Percentiles rank a stretch among this genome's conserved stretches.
Evolutionary conservation across 2,888 invertebrate genomes (phyloP).

Genomic region (Volucella inflata): DNA sequence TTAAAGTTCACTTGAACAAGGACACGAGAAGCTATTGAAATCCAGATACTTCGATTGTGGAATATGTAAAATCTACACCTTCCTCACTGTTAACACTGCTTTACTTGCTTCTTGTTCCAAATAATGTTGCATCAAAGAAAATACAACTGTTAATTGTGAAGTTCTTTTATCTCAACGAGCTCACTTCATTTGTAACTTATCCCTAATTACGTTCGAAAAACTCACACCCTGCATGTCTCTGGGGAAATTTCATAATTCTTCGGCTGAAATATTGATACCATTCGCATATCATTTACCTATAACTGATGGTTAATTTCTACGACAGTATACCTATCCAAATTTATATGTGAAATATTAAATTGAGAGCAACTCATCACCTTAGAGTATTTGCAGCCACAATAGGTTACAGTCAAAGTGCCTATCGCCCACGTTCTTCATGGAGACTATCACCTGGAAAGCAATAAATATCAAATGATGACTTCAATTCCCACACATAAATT

Average conservation of each 20-base stretch:
- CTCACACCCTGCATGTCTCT: not conserved
- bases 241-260: conserved; percentile 17
- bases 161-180: too few species aligned
- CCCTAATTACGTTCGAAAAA: too few species aligned
- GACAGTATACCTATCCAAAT: not conserved
- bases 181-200: too few species aligned
- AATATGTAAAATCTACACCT: too few species aligned
- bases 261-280: conserved; percentile 1
- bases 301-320: not conserved
- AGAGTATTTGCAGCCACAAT: conserved; percentile 9
- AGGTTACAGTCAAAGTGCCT: conserved; percentile 20
- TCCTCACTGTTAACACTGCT: too few species aligned
- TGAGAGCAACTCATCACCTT: conserved; percentile 35
- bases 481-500: conserved; percentile 22
- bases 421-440: not conserved
- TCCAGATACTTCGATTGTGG: too few species aligned
- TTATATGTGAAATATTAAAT: conserved; percentile 28
- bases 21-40: too few species aligned
- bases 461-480: conserved; percentile 53
- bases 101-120: too few species aligned
- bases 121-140: too few species aligned
- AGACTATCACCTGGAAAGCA: conserved; percentile 30
- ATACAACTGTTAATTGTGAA: too few species aligned
- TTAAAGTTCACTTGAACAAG: too few species aligned
- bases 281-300: not conserved